Evolutionary conservation across 2,797 vertebrate genomes (phyloP), one percentile per base, ranked within the genome.

Genomic region (Channa striata): DNA sequence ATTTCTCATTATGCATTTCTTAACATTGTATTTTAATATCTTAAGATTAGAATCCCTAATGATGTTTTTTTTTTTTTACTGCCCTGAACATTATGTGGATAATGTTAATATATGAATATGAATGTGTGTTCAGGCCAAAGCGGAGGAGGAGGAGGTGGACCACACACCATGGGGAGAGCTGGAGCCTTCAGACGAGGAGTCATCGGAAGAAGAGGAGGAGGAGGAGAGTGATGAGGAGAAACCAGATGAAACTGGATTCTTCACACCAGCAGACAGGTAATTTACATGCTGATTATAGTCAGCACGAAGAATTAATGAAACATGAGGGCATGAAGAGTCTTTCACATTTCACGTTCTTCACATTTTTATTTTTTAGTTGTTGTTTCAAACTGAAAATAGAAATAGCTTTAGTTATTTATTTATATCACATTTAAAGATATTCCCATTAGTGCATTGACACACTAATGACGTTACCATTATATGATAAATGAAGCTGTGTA

Each of bases 221-320:
- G 97, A 97, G 47, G 97, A 98, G 85, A 98, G 96, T 4, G 96
- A 97, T 6, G 96, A 98, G 86, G 96, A 98, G 74, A 97, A 97
- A 68, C 96, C 96, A 0, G 96, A 98, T 21, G 96, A 97, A 68
- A 97, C 96, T 0, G 96, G 96, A 21, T 97, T 98, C 90, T 96
- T 97, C 81, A 97, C 97, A 0, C 96, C 97, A 0, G 96, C 96
- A 2, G 96, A 98, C 92, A 97, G 97, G 97, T 97, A 46, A 34
- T 4, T 6, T 3, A 56, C 6, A 1, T 3, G 11, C 6, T 49
- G 19, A 67, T 17, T 16, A 0, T 1, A 6, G 25, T 30, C 0
- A 14, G 34, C 8, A 50, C 8, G 5, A 1, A n/a, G n/a, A n/a
- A n/a, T n/a, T n/a, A n/a, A n/a, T n/a, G n/a, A n/a, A n/a, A n/a